These are phyloP conservation scores for Clanis bilineata DNA, from an alignment of 2,888 invertebrate genomes.

Conservation along the genomic window DNA sequence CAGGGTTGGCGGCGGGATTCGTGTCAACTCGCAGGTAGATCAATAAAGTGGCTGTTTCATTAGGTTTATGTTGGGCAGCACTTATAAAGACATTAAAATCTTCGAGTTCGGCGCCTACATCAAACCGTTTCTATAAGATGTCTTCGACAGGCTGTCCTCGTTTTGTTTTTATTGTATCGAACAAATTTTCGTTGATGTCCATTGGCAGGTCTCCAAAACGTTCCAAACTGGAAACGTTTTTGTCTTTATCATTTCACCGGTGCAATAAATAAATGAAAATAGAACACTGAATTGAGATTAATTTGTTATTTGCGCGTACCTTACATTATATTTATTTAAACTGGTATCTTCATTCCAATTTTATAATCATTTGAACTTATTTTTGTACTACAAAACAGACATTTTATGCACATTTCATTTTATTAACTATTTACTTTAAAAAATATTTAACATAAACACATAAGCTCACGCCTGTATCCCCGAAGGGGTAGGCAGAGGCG, in stretches of 20 bases:
- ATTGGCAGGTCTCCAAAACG: conserved; percentile 7
- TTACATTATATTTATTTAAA: background rate
- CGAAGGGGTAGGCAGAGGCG: too few species aligned
- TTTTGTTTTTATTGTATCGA: conserved; percentile 26
- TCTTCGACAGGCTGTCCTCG: conserved; percentile 23
- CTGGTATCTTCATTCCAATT: background rate
- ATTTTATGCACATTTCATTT: too few species aligned
- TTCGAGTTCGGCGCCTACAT: conserved; percentile 51
- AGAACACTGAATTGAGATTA: conserved; percentile 25
- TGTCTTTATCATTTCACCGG: background rate
- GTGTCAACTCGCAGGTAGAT: conserved; percentile 79
- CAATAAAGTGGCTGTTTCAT: conserved; percentile 78
- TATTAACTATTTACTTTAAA: too few species aligned
- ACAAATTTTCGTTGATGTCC: conserved; percentile 33
- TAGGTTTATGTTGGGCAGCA: conserved; percentile 72
- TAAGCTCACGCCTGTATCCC: too few species aligned
- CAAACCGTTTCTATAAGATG: conserved; percentile 37
- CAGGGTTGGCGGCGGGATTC: conserved; percentile 67
- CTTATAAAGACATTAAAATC: conserved; percentile 81
- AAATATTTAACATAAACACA: too few species aligned
- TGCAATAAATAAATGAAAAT: conserved; percentile 6
- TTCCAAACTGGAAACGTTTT: background rate
- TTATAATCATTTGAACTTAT: too few species aligned
- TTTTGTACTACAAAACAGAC: too few species aligned
- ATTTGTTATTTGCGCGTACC: background rate